A percentile compares a stretch with the other conserved stretches of the same genome.
phyloP scores from a whole-genome alignment of 2,797 vertebrate species.

The Phylloscopus collybita region DNA sequence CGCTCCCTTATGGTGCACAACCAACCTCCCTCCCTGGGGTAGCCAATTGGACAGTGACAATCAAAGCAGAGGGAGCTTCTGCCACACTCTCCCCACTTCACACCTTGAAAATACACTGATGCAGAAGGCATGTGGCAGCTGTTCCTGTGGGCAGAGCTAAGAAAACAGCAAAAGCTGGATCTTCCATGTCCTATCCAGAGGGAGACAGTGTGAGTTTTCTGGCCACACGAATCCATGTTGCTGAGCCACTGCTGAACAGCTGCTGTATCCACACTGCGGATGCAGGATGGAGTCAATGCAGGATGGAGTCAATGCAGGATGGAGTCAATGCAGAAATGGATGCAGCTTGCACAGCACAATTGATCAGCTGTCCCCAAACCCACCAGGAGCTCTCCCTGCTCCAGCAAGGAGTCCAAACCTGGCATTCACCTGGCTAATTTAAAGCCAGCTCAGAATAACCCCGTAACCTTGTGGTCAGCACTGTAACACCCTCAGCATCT shows the following conservation, averaged over 20 bases:
- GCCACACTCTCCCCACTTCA: background rate
- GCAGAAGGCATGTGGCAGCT: constrained; percentile 19
- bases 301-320: background rate
- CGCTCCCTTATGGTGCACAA: background rate
- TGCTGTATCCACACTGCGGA: background rate
- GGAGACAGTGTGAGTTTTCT: background rate
- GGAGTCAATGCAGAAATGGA: background rate
- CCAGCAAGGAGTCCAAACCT: background rate
- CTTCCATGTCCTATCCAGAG: background rate
- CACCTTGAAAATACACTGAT: constrained; percentile 26
- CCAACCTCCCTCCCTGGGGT: background rate
- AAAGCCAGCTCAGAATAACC: background rate
- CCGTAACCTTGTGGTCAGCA: background rate
- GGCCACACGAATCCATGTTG: background rate
- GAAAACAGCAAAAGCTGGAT: background rate
- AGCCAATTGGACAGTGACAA: background rate
- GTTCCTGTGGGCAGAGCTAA: constrained; percentile 5
- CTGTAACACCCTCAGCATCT: background rate
- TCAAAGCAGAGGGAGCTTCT: constrained; percentile 6
- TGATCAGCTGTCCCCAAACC: background rate
- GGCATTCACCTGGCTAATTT: background rate
- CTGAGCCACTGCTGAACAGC: background rate
- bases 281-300: background rate
- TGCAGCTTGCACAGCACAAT: background rate
- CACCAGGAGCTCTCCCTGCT: background rate